Evolutionary conservation across 1,140 invertebrate genomes (phyloP), one percentile per base, ranked within the genome.

Genomic region (Calycopis cecrops): DNA sequence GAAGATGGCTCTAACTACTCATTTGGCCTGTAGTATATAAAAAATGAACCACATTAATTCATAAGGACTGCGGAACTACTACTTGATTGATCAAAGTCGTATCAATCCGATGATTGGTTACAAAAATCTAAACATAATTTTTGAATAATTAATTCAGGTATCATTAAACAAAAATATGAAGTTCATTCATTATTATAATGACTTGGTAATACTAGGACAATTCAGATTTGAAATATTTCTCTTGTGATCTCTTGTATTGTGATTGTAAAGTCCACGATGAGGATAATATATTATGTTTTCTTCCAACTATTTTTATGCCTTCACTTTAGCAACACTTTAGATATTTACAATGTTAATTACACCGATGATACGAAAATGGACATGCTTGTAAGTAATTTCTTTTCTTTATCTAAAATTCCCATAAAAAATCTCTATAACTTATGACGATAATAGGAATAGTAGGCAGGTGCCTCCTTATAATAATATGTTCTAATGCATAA

Each of bases 331-430:
- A 16, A 2, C 6, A 44, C 40, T 9, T 44, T 9, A 16, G 17
- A 17, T 17, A 44, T 18, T n/a, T 34, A 48, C 49, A 54, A 47
- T 52, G 12, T 37, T 11, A 34, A 18, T 21, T 40, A 48, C 42
- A 48, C 35, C 52, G 55, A 52, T 14, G 55, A 60, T 16, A 17
- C 44, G 47, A 65, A 59, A 55, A 59, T 62, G 18, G 40, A 71
- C 33, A 67, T 69, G 14, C 55, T 71, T 52, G 68, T 73, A 65
- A 71, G 68, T 73, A 59, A 47, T 38, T 44, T 12, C 28, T 4
- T 51, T 44, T 14, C 35, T 17, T 28, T 42, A n/a, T 56, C 6
- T 48, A 40, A 40, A 44, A 9, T 44, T 17, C 11, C 12, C 11
- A 38, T n/a, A 40, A 6, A 40, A 14, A 14, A 14, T 40, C 9